Evolutionary conservation across 2,797 vertebrate species (phyloP).

Genomic region (Macropus fuliginosus): DNA sequence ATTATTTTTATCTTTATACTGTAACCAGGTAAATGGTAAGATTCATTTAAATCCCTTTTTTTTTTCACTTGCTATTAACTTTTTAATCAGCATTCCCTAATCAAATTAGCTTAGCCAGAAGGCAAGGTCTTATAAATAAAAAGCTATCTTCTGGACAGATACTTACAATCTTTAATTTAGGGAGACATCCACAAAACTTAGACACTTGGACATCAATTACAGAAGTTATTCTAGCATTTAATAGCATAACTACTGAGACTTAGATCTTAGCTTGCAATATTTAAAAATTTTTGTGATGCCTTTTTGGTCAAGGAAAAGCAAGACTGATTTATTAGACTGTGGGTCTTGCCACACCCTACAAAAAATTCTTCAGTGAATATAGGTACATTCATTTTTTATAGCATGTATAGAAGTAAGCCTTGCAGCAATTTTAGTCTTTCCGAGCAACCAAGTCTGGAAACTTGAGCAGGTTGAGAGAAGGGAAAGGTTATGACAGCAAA

Average conservation of each 20-base stretch:
- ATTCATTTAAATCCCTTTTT: background rate
- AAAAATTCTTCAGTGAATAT: background rate
- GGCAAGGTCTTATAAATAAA: background rate
- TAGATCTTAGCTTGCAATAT: background rate
- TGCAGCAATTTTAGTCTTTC: background rate
- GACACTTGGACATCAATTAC: background rate
- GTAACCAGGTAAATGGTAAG: background rate
- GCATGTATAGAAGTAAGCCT: background rate
- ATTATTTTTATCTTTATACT: background rate
- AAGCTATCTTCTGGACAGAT: background rate
- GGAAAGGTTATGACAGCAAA: background rate
- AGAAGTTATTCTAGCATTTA: background rate
- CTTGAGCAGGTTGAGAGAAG: background rate
- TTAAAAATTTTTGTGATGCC: background rate
- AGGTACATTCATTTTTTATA: background rate
- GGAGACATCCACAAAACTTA: background rate
- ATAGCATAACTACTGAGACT: background rate
- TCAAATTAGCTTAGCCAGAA: background rate
- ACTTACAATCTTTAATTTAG: background rate
- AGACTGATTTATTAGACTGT: background rate
- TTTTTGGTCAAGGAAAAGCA: background rate
- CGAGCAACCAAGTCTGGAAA: background rate
- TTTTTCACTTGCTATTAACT: background rate
- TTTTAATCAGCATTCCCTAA: background rate
- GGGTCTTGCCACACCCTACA: background rate